These are phyloP conservation scores for Henricia sp. DNA, from an alignment of 53 echinoderm and acorn worm species.

Conservation along the genomic window DNA sequence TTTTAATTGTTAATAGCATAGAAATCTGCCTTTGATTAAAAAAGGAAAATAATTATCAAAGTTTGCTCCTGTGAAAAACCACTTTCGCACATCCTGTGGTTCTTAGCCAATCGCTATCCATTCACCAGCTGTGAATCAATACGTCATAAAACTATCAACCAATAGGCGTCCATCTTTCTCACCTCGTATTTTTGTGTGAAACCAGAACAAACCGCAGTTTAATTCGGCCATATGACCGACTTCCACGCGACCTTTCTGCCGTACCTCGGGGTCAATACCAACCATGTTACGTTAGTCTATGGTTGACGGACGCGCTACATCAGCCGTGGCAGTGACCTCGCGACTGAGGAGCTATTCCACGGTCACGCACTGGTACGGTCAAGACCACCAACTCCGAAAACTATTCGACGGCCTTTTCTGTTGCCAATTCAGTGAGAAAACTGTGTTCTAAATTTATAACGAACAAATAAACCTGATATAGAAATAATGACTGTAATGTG, in stretches of 20 bases:
- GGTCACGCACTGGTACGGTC: conserved; percentile 7
- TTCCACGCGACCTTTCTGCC: background rate
- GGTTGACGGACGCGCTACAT: conserved; percentile 45
- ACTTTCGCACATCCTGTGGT: background rate
- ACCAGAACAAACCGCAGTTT: too few relatives aligned
- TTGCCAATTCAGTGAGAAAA: too few relatives aligned
- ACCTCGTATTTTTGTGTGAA: too few relatives aligned
- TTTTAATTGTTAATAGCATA: too few relatives aligned
- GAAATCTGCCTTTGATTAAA: background rate
- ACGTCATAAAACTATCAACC: conserved; percentile 4
- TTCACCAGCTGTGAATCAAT: background rate
- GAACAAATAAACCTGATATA: too few relatives aligned
- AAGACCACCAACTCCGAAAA: conserved; percentile 8
- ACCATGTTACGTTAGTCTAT: background rate
- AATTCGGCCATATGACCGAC: background rate
- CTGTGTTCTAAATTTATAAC: too few relatives aligned
- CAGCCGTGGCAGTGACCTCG: conserved; percentile 38
- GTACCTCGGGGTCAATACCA: background rate
- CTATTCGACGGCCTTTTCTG: background rate
- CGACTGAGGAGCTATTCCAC: background rate
- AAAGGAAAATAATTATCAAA: background rate
- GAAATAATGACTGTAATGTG: too few relatives aligned
- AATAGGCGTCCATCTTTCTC: background rate
- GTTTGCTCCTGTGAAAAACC: background rate
- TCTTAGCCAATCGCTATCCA: background rate